Conservation (phyloP, 1,140 invertebrate species). For the Cydia strobilella region DNA sequence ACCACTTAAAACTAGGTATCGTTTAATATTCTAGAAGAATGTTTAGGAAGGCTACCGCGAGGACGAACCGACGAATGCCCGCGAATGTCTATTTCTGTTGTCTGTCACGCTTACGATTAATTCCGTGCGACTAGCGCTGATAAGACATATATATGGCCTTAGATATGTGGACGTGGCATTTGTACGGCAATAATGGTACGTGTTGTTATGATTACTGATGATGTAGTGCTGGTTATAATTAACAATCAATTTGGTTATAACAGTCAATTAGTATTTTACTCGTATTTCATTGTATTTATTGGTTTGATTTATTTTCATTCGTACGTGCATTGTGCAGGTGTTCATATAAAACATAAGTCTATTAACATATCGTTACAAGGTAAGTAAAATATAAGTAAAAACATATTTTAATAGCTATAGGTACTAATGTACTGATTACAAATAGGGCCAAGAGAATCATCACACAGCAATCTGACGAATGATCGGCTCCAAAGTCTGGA, state of each 20-base stretch:
- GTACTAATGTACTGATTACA: too few relatives aligned
- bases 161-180: not conserved
- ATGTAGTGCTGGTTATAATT: conserved; percentile 4
- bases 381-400: too few relatives aligned
- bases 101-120: conserved; percentile 41
- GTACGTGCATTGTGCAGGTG: too few relatives aligned
- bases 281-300: too few relatives aligned
- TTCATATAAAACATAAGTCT: too few relatives aligned
- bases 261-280: too few relatives aligned
- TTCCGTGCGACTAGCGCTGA: conserved; percentile 34
- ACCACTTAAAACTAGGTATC: not conserved
- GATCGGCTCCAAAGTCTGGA: too few relatives aligned
- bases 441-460: too few relatives aligned
- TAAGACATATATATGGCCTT: conserved; percentile 38
- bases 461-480: too few relatives aligned
- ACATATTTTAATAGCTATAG: too few relatives aligned
- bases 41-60: conserved; percentile 37
- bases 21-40: conserved; percentile 23
- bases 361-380: too few relatives aligned
- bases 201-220: not conserved
- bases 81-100: conserved; percentile 41
- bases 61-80: conserved; percentile 23
- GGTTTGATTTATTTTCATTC: too few relatives aligned
- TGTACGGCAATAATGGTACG: not conserved
- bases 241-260: not conserved